phyloP scores from a whole-genome alignment of 30 jellyfish, hydroid and myxozoan genomes.

The Pseudorhiza aurosa region DNA sequence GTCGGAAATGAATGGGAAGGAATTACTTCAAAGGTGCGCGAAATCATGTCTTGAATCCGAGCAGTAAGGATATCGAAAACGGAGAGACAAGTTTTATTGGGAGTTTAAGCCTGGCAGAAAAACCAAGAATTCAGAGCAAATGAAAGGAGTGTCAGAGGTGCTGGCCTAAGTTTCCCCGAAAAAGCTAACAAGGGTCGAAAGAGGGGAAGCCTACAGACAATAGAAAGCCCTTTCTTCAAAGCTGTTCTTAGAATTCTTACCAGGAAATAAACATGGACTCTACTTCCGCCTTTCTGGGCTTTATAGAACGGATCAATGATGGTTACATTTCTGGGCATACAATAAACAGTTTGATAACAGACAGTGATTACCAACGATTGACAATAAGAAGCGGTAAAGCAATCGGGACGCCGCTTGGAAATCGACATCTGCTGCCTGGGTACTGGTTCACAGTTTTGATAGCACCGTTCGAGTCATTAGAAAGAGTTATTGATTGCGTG shows the following conservation, averaged over 20 bases:
- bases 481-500: constrained; percentile 75
- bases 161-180: too few relatives aligned
- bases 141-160: too few relatives aligned
- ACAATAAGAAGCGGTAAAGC: constrained; percentile 85
- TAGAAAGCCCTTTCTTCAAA: background rate
- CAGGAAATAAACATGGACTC: constrained; percentile 32
- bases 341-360: constrained; percentile 76
- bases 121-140: too few relatives aligned
- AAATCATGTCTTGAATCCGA: too few relatives aligned
- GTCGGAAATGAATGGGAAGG: too few relatives aligned
- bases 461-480: constrained; percentile 86
- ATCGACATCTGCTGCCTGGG: constrained; percentile 86
- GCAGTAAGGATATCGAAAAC: too few relatives aligned
- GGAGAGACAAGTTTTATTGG: too few relatives aligned
- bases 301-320: constrained; percentile 81
- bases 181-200: too few relatives aligned
- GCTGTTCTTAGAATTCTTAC: background rate
- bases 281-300: constrained; percentile 54
- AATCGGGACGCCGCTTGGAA: constrained; percentile 88
- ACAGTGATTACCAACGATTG: constrained; percentile 74
- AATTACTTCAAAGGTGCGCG: too few relatives aligned
- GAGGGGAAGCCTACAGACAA: too few relatives aligned
- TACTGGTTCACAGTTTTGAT: constrained; percentile 91
- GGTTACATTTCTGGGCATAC: constrained; percentile 86
- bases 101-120: too few relatives aligned